Evolutionary conservation across 1,140 invertebrate genomes (phyloP).

Genomic region (Ridgeia piscesae): DNA sequence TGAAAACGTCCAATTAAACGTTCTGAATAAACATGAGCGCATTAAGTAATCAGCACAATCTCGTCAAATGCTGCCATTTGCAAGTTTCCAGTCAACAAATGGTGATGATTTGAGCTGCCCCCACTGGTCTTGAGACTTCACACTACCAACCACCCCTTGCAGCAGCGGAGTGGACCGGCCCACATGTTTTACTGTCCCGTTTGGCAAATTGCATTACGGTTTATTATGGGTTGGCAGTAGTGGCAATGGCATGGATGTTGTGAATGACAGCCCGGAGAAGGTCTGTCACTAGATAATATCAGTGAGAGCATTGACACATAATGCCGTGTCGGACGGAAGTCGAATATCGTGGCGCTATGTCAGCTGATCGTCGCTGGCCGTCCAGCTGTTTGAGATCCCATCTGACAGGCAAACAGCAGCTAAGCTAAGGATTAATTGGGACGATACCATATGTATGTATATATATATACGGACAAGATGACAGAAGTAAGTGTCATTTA

Average conservation of each 20-base stretch:
- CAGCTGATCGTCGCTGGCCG: not conserved
- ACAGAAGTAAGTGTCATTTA: not conserved
- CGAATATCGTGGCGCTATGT: not conserved
- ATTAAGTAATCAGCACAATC: not conserved
- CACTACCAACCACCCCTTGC: not conserved
- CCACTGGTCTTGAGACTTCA: not conserved
- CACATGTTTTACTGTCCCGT: not conserved
- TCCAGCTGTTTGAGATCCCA: not conserved
- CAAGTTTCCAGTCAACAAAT: not conserved
- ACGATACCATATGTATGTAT: no score
- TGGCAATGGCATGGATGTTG: not conserved
- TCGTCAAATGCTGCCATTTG: not conserved
- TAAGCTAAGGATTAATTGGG: not conserved
- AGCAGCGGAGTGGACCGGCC: not conserved
- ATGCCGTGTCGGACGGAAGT: not conserved
- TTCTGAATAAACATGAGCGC: not conserved
- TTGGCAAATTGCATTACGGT: conserved; percentile 1
- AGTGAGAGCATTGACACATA: not conserved
- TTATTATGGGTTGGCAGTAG: not conserved
- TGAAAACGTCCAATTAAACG: not conserved
- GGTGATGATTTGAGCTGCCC: not conserved
- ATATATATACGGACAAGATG: no score
- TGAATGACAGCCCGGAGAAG: not conserved
- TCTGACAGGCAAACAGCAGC: not conserved
- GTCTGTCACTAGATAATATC: not conserved